Base-by-base conservation (phyloP, 1,140 invertebrate species). In the Pseudachorutes palmiensis region DNA sequence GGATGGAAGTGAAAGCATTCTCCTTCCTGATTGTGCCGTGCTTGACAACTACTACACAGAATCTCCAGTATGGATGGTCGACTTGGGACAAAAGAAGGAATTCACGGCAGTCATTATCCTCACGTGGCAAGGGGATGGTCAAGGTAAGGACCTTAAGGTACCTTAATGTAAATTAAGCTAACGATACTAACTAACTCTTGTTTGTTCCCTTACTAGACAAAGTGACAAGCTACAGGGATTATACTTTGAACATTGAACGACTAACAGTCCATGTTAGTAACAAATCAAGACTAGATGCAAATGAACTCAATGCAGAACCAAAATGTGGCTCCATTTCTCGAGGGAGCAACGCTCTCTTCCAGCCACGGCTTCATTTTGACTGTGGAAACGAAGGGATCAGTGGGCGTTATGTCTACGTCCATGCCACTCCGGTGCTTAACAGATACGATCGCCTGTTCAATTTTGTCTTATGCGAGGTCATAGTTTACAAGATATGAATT, bases 1-100 rank as follows among this genome's bases (percentile, higher is more conserved):
- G 12, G 79, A 81, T 69, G 80, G 79, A 14, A 75, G 72, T 24
- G 68, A 68, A 48, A 64, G 81, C 64, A 75, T 75, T 2, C 75
- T 75, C 16, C 75, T 83, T 3, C 75, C 78, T 16, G 76, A 76
- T 19, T 83, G 82, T 71, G 81, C 82, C 48, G 80, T 83, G 22
- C 74, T 84, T 32, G 82, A 84, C 74, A 83, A 83, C 75, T 82
- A 82, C 65, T 82, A 82, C 72, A 81, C 81, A 0, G 81, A 83
- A 29, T 78, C 80, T 30, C 83, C 83, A 0, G 77, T 83, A 29
- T 82, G 81, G 82, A 83, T 82, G 76, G 81, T 84, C 3, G 82
- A 83, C 71, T 75, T 84, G 31, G 82, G 81, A 28, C 73, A 74
- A 49, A 79, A 78, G 62, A 74, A 68, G 58, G 73, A 75, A 0